Conservation (phyloP, 2,888 invertebrate genomes). For the Volucella inanis region DNA sequence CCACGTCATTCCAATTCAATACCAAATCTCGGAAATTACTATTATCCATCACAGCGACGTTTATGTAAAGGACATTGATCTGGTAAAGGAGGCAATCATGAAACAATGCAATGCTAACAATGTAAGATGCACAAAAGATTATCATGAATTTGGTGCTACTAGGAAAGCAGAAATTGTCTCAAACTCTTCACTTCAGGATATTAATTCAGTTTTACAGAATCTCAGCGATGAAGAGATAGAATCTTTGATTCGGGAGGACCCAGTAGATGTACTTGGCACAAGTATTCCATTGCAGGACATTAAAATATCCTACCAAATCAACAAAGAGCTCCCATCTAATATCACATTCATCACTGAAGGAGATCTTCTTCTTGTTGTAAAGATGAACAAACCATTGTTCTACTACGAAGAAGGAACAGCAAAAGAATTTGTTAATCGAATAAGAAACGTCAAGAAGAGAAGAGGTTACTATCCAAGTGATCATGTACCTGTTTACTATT, state of each 20-base stretch:
- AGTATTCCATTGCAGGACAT: constrained; percentile 89
- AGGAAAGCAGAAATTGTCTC: constrained; percentile 1
- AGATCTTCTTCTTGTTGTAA: constrained; percentile 92
- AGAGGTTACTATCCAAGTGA: constrained; percentile 94
- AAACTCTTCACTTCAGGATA: neutral
- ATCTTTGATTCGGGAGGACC: constrained; percentile 87
- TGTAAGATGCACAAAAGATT: constrained; percentile 10
- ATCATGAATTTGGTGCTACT: constrained; percentile 19
- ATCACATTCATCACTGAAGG: constrained; percentile 94
- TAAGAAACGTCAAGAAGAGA: constrained; percentile 96
- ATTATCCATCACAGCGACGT: constrained; percentile 92
- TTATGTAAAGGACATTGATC: constrained; percentile 89
- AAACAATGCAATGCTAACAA: constrained; percentile 82
- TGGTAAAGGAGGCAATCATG: constrained; percentile 90
- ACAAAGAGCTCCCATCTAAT: constrained; percentile 82
- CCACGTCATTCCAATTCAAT: constrained; percentile 95
- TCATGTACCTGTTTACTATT: constrained; percentile 90
- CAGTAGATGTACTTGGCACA: constrained; percentile 89
- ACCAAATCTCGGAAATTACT: constrained; percentile 95
- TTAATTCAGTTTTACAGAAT: constrained; percentile 86
- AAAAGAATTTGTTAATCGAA: constrained; percentile 94
- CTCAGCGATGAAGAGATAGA: constrained; percentile 90
- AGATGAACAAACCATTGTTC: constrained; percentile 90
- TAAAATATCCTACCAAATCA: constrained; percentile 85
- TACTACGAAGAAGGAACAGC: constrained; percentile 92